These are phyloP conservation scores for Drosophila watanabei DNA, from an alignment of 1,140 invertebrate species.

Conservation along the genomic window DNA sequence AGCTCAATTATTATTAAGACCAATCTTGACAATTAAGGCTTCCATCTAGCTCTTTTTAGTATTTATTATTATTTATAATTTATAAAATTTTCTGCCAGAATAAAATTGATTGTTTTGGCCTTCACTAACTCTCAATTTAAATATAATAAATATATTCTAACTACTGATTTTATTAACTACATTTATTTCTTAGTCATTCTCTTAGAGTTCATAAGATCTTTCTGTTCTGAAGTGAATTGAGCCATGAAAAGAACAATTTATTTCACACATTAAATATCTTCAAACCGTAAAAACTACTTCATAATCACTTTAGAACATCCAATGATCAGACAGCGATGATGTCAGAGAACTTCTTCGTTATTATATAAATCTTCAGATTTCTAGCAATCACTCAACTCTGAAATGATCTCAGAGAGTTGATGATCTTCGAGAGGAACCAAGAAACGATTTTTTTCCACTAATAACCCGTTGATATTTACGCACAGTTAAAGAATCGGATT, in stretches of 20 bases:
- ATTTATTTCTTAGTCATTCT: not conserved
- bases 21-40: not conserved
- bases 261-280: not conserved
- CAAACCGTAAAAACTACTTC: slow-evolving; percentile 6
- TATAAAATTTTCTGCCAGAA: too few species aligned
- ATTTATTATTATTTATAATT: not conserved
- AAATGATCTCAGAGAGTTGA: slow-evolving; percentile 34
- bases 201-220: too few species aligned
- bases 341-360: slow-evolving; percentile 25
- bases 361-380: slow-evolving; percentile 18
- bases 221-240: not conserved
- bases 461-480: slow-evolving; percentile 27
- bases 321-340: slow-evolving; percentile 18
- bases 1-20: not conserved
- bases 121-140: not conserved
- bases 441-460: slow-evolving; percentile 4
- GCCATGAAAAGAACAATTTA: not conserved
- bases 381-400: slow-evolving; percentile 25
- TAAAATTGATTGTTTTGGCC: not conserved
- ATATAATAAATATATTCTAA: not conserved
- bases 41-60: not conserved
- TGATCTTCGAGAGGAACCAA: not conserved
- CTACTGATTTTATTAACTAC: not conserved
- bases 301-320: not conserved
- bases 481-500: not conserved